phyloP scores from a whole-genome alignment of 1,140 invertebrate genomes.

The Drosophila carrolli region DNA sequence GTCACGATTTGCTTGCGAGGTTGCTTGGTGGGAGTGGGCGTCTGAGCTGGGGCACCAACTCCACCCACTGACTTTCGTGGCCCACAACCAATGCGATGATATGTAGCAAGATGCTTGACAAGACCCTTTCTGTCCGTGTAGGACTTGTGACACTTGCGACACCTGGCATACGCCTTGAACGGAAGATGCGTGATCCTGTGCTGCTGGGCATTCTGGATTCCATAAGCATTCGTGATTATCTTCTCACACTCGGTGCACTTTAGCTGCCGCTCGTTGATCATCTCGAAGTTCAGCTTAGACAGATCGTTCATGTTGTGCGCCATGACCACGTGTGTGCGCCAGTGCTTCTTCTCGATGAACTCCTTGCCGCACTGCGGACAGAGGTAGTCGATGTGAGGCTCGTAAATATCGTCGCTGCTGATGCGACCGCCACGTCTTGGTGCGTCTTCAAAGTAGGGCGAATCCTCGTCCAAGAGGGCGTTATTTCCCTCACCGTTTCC shows the following conservation, averaged over 20 bases:
- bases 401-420: conserved; percentile 65
- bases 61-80: conserved; percentile 19
- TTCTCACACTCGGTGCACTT: conserved; percentile 76
- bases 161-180: conserved; percentile 72
- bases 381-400: conserved; percentile 76
- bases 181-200: conserved; percentile 78
- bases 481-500: conserved; percentile 22
- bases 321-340: conserved; percentile 75
- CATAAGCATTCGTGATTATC: conserved; percentile 80
- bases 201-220: conserved; percentile 81
- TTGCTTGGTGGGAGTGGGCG: conserved; percentile 7
- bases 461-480: conserved; percentile 48
- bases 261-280: conserved; percentile 70
- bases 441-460: conserved; percentile 49
- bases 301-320: conserved; percentile 73
- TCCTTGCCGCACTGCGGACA: conserved; percentile 78
- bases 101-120: conserved; percentile 73
- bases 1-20: conserved; percentile 70
- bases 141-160: conserved; percentile 72
- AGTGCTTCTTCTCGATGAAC: conserved; percentile 77
- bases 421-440: conserved; percentile 65
- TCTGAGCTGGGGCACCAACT: neutral
- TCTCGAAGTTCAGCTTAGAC: conserved; percentile 67
- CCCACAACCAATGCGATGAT: conserved; percentile 63
- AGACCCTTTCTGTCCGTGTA: conserved; percentile 79